Conservation (phyloP, 2,888 invertebrate species). For the Bhutanitis thaidina region DNA sequence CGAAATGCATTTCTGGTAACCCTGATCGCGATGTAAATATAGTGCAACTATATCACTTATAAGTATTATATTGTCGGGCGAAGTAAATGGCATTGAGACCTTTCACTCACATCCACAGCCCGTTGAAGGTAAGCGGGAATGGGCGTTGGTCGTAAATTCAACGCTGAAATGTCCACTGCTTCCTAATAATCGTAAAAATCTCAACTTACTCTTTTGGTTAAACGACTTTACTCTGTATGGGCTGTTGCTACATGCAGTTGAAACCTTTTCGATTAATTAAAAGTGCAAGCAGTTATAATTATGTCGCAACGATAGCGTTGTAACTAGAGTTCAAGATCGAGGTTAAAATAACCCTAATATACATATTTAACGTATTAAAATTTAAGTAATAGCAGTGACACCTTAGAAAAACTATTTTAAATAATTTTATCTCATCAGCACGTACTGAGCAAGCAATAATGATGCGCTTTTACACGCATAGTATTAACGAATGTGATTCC, state of each 20-base stretch:
- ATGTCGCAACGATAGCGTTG: too few species aligned
- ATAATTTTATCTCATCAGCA: too few species aligned
- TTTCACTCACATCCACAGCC: conserved; percentile 48
- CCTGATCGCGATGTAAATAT: conserved; percentile 23
- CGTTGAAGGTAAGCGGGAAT: conserved; percentile 51
- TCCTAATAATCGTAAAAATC: conserved; percentile 16
- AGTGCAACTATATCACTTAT: conserved; percentile 23
- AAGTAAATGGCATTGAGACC: conserved; percentile 48
- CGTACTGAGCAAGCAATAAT: too few species aligned
- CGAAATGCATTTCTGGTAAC: conserved; percentile 6
- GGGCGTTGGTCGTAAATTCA: conserved; percentile 26
- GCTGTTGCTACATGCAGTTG: not conserved
- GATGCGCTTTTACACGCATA: too few species aligned
- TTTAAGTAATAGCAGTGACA: too few species aligned
- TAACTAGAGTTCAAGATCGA: too few species aligned
- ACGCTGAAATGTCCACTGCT: conserved; percentile 19
- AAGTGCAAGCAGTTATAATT: not conserved
- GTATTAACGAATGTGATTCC: too few species aligned
- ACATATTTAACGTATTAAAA: too few species aligned
- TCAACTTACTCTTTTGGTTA: not conserved
- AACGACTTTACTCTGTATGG: not conserved
- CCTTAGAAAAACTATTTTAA: too few species aligned
- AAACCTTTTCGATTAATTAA: not conserved
- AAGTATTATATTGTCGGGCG: conserved; percentile 22
- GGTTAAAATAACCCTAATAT: too few species aligned